Evolutionary conservation across 1,140 invertebrate genomes (phyloP).

Genomic region (Scaptodrosophila lebanonensis): DNA sequence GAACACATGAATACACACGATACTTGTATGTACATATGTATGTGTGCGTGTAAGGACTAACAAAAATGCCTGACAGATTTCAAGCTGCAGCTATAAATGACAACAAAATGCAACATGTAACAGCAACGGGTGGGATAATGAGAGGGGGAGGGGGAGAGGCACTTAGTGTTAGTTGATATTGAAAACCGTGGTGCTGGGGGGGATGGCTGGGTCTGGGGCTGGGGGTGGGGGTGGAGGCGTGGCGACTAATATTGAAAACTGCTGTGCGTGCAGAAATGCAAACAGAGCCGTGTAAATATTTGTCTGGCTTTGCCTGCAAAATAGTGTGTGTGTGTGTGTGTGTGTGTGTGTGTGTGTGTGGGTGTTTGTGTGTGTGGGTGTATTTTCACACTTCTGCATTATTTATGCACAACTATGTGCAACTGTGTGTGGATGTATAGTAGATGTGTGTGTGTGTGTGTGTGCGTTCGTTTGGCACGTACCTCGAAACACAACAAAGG

Average conservation of each 20-base stretch:
- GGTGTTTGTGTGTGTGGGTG: conserved; percentile 20
- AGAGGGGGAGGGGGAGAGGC: not conserved
- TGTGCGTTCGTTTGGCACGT: conserved; percentile 7
- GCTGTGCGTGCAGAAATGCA: not conserved
- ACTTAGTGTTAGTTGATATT: no score
- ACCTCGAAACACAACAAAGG: conserved; percentile 1
- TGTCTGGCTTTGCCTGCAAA: conserved; percentile 1
- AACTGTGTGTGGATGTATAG: conserved; percentile 32
- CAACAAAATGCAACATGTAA: conserved; percentile 8
- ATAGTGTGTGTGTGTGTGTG: conserved; percentile 18
- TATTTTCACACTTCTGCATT: conserved; percentile 46
- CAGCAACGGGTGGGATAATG: no score
- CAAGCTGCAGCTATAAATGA: conserved; percentile 12
- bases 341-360: conserved; percentile 23
- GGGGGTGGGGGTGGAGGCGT: no score
- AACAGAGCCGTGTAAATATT: no score
- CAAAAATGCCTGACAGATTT: conserved; percentile 10
- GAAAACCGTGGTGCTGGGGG: not conserved
- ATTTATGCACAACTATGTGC: no score
- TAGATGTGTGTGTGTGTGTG: conserved; percentile 33
- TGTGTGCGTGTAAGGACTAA: no score
- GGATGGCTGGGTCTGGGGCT: not conserved
- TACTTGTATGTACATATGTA: no score
- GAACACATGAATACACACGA: no score
- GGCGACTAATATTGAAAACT: conserved; percentile 14